Evolutionary conservation across 2,113 vertebrate species (phyloP).

Genomic region (Petroica traversi): DNA sequence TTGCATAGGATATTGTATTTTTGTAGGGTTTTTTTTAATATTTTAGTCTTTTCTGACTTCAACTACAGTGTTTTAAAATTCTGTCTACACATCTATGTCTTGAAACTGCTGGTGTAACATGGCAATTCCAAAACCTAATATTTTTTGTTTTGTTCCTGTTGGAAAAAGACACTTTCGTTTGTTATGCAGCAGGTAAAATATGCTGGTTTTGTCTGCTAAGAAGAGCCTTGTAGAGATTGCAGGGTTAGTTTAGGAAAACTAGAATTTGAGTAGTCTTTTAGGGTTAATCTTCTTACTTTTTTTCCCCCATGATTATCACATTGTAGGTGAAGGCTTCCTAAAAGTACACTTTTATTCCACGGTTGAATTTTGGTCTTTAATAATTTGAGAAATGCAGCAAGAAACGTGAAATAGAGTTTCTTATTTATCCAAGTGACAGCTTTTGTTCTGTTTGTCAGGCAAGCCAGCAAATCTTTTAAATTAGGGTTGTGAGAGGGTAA

Average conservation of each 20-base stretch:
- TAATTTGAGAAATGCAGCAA: not conserved
- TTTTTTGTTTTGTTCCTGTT: not conserved
- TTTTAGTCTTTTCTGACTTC: not conserved
- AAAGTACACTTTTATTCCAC: not conserved
- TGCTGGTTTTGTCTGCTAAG: not conserved
- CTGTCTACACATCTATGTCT: not conserved
- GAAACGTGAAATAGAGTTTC: not conserved
- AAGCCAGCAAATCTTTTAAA: not conserved
- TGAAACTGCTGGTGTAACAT: not conserved
- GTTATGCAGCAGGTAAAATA: not conserved
- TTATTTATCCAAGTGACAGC: not conserved
- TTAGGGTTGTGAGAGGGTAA: not conserved
- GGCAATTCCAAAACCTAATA: not conserved
- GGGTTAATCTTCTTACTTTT: not conserved
- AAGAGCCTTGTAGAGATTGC: not conserved
- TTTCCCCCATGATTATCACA: not conserved
- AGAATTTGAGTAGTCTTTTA: not conserved
- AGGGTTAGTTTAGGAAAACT: not conserved
- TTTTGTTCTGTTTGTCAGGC: not conserved
- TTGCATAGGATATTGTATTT: not conserved
- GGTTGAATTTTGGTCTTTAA: not conserved
- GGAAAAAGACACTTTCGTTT: not conserved
- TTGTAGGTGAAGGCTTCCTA: not conserved
- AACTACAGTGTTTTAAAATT: not conserved
- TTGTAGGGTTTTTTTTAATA: accelerated